Conservation (phyloP, 2,113 vertebrate genomes). For the Peucedramus taeniatus region DNA sequence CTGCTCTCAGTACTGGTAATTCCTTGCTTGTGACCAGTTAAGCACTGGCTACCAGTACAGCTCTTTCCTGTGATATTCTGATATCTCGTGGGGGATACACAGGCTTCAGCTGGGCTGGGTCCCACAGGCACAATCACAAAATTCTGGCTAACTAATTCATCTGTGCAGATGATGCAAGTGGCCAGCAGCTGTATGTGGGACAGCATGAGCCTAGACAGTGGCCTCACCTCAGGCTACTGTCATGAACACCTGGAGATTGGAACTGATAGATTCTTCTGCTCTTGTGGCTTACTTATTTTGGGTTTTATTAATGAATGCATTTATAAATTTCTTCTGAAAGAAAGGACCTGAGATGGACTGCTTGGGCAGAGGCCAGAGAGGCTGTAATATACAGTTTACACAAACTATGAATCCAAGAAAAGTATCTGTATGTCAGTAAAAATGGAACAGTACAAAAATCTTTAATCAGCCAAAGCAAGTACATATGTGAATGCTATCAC, state of each 20-base stretch:
- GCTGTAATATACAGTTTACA: background rate
- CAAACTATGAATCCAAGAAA: background rate
- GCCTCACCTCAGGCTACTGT: background rate
- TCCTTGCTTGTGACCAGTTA: background rate
- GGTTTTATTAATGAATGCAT: background rate
- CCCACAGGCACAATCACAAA: background rate
- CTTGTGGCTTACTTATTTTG: background rate
- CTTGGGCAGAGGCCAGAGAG: background rate
- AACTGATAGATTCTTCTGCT: background rate
- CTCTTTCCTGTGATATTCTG: background rate
- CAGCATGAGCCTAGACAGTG: background rate
- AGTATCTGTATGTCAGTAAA: background rate
- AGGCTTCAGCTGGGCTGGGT: background rate
- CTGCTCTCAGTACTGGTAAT: background rate
- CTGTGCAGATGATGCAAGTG: background rate
- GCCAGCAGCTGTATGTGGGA: background rate
- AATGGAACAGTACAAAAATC: background rate
- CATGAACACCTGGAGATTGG: background rate
- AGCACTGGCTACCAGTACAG: background rate
- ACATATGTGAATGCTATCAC: background rate
- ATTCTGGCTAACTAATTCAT: background rate
- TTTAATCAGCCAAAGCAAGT: background rate
- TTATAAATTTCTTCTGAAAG: background rate
- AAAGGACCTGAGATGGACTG: background rate
- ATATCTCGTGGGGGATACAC: background rate